Evolutionary conservation across 1,140 invertebrate species (phyloP).

Genomic region (Ladona fulva): DNA sequence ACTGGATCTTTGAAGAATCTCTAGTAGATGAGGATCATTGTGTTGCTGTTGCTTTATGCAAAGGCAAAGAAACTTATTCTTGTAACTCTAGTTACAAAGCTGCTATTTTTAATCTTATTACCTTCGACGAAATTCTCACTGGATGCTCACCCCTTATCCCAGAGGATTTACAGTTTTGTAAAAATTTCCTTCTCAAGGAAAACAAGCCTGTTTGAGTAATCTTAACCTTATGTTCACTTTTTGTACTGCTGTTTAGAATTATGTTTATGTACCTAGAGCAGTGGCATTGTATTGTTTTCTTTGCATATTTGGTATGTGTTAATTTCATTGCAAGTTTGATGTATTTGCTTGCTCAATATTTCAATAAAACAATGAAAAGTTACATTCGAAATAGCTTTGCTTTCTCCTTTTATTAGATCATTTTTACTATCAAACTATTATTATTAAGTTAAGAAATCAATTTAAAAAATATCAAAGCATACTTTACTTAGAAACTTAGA

Average conservation of each 20-base stretch:
- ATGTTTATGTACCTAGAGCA: not conserved
- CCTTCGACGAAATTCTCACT: not conserved
- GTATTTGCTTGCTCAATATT: conserved; percentile 14
- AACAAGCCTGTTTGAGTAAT: not conserved
- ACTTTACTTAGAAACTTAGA: too few species aligned
- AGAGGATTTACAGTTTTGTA: not conserved
- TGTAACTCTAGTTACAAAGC: not conserved
- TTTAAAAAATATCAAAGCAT: too few species aligned
- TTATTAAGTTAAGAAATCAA: not conserved
- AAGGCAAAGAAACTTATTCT: conserved; percentile 15
- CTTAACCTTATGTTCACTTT: not conserved
- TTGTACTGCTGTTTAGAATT: not conserved
- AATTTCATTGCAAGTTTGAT: not conserved
- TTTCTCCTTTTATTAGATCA: too few species aligned
- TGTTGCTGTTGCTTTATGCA: conserved; percentile 51
- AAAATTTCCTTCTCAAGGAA: not conserved
- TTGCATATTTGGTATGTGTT: not conserved
- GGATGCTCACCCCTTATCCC: not conserved
- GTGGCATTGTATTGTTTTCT: conserved; percentile 10
- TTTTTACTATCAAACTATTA: not conserved
- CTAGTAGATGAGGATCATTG: conserved; percentile 70
- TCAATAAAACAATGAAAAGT: not conserved
- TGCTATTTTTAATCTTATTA: not conserved
- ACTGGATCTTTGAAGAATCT: conserved; percentile 83
- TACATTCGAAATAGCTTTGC: too few species aligned